Conservation (phyloP, 2,888 invertebrate species). For the Sinelater perroti region DNA sequence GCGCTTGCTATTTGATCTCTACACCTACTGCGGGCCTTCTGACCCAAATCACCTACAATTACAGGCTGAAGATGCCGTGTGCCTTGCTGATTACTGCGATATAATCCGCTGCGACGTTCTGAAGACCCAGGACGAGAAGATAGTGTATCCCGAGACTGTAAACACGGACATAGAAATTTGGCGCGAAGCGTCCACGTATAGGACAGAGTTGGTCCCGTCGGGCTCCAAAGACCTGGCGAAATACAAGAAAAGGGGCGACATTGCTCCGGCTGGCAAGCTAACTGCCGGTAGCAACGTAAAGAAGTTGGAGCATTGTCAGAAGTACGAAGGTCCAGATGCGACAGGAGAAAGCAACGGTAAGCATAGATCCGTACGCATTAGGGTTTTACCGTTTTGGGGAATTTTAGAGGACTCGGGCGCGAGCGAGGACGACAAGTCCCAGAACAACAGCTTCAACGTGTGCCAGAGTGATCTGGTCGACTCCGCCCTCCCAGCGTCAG, state of each 20-base stretch:
- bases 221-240: conserved; percentile 58
- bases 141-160: conserved; percentile 71
- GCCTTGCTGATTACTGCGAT: conserved; percentile 94
- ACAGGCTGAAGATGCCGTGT: conserved; percentile 91
- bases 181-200: conserved; percentile 78
- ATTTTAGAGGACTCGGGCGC: conserved; percentile 46
- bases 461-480: conserved; percentile 75
- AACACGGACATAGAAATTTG: conserved; percentile 85
- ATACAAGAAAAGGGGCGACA: conserved; percentile 54
- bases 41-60: too few relatives aligned
- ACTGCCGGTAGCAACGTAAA: conserved; percentile 30
- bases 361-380: too few relatives aligned
- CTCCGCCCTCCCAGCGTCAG: conserved; percentile 72
- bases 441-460: conserved; percentile 56
- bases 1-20: too few relatives aligned
- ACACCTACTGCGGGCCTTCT: too few relatives aligned
- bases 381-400: neutral
- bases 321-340: conserved; percentile 51
- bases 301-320: conserved; percentile 54
- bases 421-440: conserved; percentile 55
- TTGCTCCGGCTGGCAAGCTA: conserved; percentile 29
- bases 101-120: conserved; percentile 94
- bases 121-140: conserved; percentile 74
- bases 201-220: conserved; percentile 67
- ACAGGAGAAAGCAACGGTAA: conserved; percentile 33